A percentile compares a stretch with the other conserved stretches of the same genome.
Evolutionary conservation across 2,113 vertebrate species (phyloP).

Genomic region (Semnornis frantzii): DNA sequence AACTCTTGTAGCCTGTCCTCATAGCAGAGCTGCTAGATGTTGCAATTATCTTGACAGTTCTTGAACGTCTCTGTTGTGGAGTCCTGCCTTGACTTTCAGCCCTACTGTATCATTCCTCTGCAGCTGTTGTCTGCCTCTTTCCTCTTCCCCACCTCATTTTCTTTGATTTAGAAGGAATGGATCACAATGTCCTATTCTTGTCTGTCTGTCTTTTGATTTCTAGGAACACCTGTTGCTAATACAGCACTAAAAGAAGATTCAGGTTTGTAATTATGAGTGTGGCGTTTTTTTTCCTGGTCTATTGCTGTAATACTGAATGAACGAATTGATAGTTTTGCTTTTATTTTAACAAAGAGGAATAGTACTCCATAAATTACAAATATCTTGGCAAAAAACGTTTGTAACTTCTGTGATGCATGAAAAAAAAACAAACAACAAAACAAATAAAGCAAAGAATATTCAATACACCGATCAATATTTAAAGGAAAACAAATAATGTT

Average conservation of each 20-base stretch:
- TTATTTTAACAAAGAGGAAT: conserved; percentile 9
- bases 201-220: conserved; percentile 61
- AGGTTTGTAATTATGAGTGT: conserved; percentile 78
- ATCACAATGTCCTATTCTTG: background rate
- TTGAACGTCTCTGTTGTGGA: background rate
- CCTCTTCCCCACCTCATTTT: background rate
- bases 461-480: background rate
- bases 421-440: background rate
- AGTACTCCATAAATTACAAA: background rate
- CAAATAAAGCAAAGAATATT: background rate
- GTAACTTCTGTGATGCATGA: background rate
- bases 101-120: background rate
- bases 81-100: background rate
- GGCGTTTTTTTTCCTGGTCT: background rate
- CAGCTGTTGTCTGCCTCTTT: background rate
- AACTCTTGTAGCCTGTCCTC: too few relatives aligned
- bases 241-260: conserved; percentile 65
- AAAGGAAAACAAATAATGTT: background rate
- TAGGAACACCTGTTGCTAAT: conserved; percentile 41
- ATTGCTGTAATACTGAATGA: background rate
- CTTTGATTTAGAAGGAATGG: background rate
- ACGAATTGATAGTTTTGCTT: background rate
- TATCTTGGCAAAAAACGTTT: background rate
- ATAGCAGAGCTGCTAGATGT: background rate
- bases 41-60: background rate